Conservation (phyloP, 1,140 invertebrate genomes). For the Aphidius ervi region DNA sequence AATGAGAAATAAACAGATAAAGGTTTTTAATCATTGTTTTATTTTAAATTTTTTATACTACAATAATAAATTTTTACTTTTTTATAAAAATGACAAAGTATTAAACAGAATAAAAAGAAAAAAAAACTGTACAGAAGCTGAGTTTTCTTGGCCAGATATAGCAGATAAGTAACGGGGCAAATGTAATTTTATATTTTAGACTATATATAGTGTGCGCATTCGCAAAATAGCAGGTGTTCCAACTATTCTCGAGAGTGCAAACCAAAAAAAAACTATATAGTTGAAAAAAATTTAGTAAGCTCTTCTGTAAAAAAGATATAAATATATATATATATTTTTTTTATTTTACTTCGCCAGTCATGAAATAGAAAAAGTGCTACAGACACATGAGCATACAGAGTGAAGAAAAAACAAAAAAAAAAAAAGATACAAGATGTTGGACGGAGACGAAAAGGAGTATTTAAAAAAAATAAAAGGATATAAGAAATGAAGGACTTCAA, state of each 20-base stretch:
- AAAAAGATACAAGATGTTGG: background rate
- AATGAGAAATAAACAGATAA: no score
- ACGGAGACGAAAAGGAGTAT: no score
- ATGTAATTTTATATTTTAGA: slow-evolving; percentile 20
- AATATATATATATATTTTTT: background rate
- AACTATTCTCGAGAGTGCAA: slow-evolving; percentile 12
- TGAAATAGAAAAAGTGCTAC: slow-evolving; percentile 3
- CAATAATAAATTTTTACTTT: no score
- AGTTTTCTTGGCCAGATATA: background rate
- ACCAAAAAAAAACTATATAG: slow-evolving; percentile 15
- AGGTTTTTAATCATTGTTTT: no score
- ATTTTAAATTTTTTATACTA: no score
- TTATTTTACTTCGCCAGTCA: background rate
- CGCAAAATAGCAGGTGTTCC: slow-evolving; percentile 14
- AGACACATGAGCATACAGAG: background rate
- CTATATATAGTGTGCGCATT: background rate
- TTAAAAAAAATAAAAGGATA: no score
- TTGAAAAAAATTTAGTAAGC: slow-evolving; percentile 33
- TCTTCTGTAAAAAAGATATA: slow-evolving; percentile 25
- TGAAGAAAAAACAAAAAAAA: background rate
- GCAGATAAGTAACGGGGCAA: background rate
- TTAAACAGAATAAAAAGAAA: no score
- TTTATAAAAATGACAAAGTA: no score
- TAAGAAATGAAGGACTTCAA: no score
- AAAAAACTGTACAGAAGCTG: no score